Percentiles rank a stretch among this genome's conserved stretches.
These are phyloP conservation scores for Diploptera punctata DNA, from an alignment of 2,888 invertebrate genomes.

Conservation along the genomic window DNA sequence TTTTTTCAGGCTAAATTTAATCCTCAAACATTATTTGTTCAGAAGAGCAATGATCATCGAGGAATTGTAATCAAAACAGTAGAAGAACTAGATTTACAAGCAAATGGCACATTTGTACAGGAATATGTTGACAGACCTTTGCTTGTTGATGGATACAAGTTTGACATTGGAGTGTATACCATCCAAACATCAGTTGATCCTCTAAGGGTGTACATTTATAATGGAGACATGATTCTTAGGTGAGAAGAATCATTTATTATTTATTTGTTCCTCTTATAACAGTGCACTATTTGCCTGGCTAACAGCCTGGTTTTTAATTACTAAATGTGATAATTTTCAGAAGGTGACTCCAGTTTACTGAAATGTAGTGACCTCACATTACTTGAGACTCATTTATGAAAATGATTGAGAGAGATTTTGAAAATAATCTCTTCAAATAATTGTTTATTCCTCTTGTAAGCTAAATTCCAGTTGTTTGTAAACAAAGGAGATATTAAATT, in stretches of 20 bases:
- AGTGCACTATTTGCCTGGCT: neutral
- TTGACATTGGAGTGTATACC: conserved; percentile 96
- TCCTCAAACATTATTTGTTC: conserved; percentile 80
- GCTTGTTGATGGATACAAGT: conserved; percentile 91
- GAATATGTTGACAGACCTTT: conserved; percentile 89
- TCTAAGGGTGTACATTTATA: conserved; percentile 85
- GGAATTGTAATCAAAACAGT: conserved; percentile 79
- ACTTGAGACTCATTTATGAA: too few species aligned
- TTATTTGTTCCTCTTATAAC: neutral
- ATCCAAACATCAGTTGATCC: conserved; percentile 91
- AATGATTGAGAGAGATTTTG: too few species aligned
- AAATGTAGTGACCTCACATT: too few species aligned
- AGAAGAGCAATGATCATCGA: conserved; percentile 92
- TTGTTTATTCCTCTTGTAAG: too few species aligned
- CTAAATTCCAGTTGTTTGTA: too few species aligned
- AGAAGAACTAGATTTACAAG: conserved; percentile 71
- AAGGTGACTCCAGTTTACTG: too few species aligned
- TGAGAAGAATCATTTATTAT: conserved; percentile 50
- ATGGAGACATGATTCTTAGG: conserved; percentile 89
- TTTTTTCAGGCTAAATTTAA: conserved; percentile 61
- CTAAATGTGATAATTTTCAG: too few species aligned
- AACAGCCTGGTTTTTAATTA: too few species aligned
- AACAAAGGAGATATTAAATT: too few species aligned
- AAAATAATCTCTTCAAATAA: too few species aligned
- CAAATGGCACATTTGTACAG: conserved; percentile 84